phyloP scores from a whole-genome alignment of 1,140 invertebrate genomes.

The Ceratina australensis region DNA sequence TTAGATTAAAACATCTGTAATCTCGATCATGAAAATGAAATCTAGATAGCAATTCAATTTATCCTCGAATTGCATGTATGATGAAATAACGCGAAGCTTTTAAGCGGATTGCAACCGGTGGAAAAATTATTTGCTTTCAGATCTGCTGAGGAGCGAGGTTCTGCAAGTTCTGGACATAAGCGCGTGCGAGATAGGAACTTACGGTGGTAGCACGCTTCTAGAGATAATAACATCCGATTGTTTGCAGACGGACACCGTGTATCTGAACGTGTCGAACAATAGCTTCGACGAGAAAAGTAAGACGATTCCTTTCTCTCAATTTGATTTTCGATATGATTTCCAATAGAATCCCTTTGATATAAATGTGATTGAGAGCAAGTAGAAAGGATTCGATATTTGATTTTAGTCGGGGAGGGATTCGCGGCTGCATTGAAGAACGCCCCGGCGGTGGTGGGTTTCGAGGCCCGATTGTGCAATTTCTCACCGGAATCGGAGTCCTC shows the following conservation, averaged over 20 bases:
- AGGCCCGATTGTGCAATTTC: conserved; percentile 74
- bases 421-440: conserved; percentile 59
- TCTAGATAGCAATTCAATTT: too few relatives aligned
- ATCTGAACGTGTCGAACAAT: conserved; percentile 71
- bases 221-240: conserved; percentile 63
- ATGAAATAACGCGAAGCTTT: too few relatives aligned
- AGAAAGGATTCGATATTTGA: background rate
- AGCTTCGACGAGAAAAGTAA: conserved; percentile 68
- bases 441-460: conserved; percentile 62
- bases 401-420: conserved; percentile 70
- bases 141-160: conserved; percentile 61
- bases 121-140: conserved; percentile 50
- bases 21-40: too few relatives aligned
- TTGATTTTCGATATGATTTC: too few relatives aligned
- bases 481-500: conserved; percentile 65
- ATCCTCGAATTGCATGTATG: too few relatives aligned
- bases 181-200: conserved; percentile 64
- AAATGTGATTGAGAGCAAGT: too few relatives aligned
- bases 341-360: too few relatives aligned
- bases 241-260: conserved; percentile 50
- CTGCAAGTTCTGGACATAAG: conserved; percentile 71
- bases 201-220: conserved; percentile 64
- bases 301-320: background rate
- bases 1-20: too few relatives aligned
- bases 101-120: too few relatives aligned